Conservation (phyloP, 2,797 vertebrate genomes). For the Anguilla obscura region DNA sequence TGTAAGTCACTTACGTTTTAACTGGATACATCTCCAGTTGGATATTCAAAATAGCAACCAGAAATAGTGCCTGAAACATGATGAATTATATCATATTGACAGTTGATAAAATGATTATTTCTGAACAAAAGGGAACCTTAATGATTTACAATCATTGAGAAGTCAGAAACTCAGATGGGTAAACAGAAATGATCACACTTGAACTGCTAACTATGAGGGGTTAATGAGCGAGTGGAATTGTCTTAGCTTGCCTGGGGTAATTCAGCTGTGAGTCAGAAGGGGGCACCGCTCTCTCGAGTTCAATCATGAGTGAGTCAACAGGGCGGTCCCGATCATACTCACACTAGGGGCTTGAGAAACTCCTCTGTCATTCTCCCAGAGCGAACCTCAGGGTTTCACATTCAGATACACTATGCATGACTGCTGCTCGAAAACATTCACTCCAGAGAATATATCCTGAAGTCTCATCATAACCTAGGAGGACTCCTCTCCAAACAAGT, state of each 20-base stretch:
- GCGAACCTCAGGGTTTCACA: neutral
- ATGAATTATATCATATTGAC: neutral
- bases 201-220: neutral
- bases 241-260: neutral
- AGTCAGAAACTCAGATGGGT: neutral
- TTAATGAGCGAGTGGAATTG: neutral
- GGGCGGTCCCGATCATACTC: neutral
- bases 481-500: neutral
- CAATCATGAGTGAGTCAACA: conserved; percentile 1
- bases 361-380: conserved; percentile 15
- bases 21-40: neutral
- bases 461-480: neutral
- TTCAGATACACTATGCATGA: conserved; percentile 5
- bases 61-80: neutral
- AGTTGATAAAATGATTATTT: neutral
- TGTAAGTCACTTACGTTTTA: neutral
- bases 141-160: neutral
- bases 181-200: neutral
- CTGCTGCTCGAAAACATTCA: conserved; percentile 5
- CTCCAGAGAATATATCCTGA: neutral
- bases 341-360: neutral
- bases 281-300: neutral
- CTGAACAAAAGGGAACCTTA: neutral
- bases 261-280: neutral
- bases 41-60: neutral